Conservation (phyloP, 2,797 vertebrate genomes). For the Clamator glandarius region DNA sequence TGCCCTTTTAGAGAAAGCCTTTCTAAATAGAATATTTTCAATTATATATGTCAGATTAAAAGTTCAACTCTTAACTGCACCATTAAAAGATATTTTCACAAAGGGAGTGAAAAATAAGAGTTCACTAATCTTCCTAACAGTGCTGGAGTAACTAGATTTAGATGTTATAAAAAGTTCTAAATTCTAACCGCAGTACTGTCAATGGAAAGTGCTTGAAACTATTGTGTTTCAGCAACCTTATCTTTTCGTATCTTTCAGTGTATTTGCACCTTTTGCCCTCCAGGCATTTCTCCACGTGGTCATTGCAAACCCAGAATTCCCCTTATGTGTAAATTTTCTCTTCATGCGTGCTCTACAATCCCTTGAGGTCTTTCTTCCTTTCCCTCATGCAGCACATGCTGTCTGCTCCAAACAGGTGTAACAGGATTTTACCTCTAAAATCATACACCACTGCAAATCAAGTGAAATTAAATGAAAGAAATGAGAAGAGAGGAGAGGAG, state of each 20-base stretch:
- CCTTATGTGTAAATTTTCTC: accelerated
- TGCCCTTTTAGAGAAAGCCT: background rate
- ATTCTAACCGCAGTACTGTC: background rate
- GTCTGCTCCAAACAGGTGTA: background rate
- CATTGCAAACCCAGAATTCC: background rate
- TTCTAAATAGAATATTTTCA: background rate
- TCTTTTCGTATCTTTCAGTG: background rate
- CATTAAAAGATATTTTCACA: background rate
- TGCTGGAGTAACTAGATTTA: background rate
- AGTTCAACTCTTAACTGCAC: background rate
- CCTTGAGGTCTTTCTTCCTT: background rate
- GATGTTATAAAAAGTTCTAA: background rate
- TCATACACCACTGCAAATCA: background rate
- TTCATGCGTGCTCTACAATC: background rate
- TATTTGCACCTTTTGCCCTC: background rate
- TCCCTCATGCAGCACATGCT: background rate
- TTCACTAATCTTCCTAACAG: background rate
- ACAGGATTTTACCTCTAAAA: background rate
- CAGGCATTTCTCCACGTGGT: background rate
- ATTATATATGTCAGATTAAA: background rate
- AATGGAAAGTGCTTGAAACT: background rate
- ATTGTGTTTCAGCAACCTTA: background rate
- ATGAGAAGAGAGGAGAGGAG: background rate
- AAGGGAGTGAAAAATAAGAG: background rate
- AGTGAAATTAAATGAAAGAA: background rate